Evolutionary conservation across 2,113 vertebrate species (phyloP), one percentile per base, ranked within the genome.

Genomic region (Chiloscyllium plagiosum): DNA sequence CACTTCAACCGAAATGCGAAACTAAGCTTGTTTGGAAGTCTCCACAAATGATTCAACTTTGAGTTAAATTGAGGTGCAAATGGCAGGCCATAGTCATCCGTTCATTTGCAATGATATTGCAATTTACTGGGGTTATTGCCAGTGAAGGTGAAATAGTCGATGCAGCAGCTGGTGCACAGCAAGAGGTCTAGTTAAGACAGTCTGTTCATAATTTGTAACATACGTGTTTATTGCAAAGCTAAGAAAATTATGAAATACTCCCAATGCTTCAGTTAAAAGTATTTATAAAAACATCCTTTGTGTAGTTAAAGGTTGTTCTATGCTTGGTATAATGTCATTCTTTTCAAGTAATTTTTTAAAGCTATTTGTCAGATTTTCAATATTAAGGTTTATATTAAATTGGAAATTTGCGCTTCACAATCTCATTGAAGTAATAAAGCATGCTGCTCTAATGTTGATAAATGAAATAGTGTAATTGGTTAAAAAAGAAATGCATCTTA

Each of bases 141-240:
- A 95, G 47, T 95, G 94, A 95, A 95, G 68, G 94, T 95, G 68
- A 95, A 95, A 50, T 95, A 72, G 42, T 76, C 94, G 72, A 47
- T 76, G 42, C 8, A 52, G 94, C 94, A 95, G 69, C 68, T 95
- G 94, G 94, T 95, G 69, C 94, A 95, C 94, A 95, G 94, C 47
- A 95, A 33, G 94, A 29, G 42, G 22, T 95, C 94, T 72, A 26
- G 68, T 50, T 95, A 50, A 72, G 66, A 42, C 26, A 47, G 94
- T 95, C 69, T 95, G 94, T 47, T 95, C 68, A 33, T 95, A 72
- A 95, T 95, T 90, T 72, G 94, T 52, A 76, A 72, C 68, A 72
- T 95, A 95, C 42, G 26, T 95, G 69, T 94, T 94, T 94, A 22
- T 95, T 95, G 69, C 94, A 95, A 95, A 68, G 15, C 42, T 52